Base-by-base conservation (phyloP, 2,797 vertebrate genomes). In the Siniperca undulata region DNA sequence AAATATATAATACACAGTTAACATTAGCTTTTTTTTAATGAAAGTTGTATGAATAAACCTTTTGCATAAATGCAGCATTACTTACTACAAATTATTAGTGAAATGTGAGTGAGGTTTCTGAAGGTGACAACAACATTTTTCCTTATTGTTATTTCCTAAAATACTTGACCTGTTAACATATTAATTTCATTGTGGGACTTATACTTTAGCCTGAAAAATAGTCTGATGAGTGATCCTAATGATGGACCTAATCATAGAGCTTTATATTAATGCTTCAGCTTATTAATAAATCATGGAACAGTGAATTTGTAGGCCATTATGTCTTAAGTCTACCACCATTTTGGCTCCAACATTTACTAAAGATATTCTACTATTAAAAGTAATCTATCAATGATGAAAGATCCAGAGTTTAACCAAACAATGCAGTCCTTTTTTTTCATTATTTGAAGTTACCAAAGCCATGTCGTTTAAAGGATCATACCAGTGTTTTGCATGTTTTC, bases 201-300 rank as follows among this genome's bases (percentile, higher is more conserved):
- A 4, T 16, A 12, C 19, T 68, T 24, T 17, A n/a, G 16, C 11
- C 7, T 72, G 9, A 55, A 52, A 68, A 85, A 64, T 38, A 56
- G 10, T 70, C 53, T 73, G 59, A 65, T 74, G 71, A 86, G 27
- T 77, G 66, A 78, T 64, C 7, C 62, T 86, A 69, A 80, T 73
- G 67, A 80, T 78, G 2, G 70, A 24, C 6, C 27, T 66, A 50
- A 77, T 82, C 27, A 69, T 5, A 42, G 60, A 66, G 62, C 27
- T 70, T 36, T 48, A 55, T 50, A 19, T 20, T 77, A 74, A 65
- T 66, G 13, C 46, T 64, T 46, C 14, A n/a, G 17, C 27, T 46
- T 4, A 59, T 64, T 30, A 75, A 76, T 56, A 75, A 44, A 81
- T 72, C 38, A 68, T 9, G 11, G 52, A 55, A 20, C 5, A n/a